Evolutionary conservation across 1,140 invertebrate genomes (phyloP).

Genomic region (Procambarus clarkii): DNA sequence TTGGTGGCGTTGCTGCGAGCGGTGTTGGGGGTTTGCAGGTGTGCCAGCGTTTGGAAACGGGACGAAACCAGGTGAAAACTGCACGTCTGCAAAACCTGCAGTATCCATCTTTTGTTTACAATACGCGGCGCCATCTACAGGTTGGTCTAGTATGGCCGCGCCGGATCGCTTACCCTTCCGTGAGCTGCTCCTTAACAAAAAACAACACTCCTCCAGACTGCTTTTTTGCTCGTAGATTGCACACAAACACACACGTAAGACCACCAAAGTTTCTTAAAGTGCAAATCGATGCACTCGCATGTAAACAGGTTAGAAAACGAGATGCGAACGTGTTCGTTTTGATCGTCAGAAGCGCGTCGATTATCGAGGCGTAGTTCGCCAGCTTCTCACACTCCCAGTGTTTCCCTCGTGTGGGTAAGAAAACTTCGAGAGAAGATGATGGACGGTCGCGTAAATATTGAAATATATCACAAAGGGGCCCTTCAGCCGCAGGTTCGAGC

Average conservation of each 20-base stretch:
- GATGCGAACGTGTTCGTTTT: too few species aligned
- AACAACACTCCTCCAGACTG: background rate
- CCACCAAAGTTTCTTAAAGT: too few species aligned
- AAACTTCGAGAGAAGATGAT: background rate
- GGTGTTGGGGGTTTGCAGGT: background rate
- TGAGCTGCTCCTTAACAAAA: background rate
- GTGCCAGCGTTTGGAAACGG: background rate
- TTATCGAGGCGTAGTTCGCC: background rate
- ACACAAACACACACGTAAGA: background rate
- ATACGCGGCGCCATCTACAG: slow-evolving; percentile 50
- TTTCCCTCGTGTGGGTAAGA: slow-evolving; percentile 15
- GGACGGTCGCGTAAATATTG: slow-evolving; percentile 43
- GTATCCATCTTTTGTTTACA: slow-evolving; percentile 47
- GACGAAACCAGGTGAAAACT: slow-evolving; percentile 30
- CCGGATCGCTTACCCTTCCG: background rate
- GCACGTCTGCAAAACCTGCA: slow-evolving; percentile 18
- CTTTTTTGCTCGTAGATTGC: background rate
- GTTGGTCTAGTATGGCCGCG: slow-evolving; percentile 13
- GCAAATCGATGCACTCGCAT: too few species aligned
- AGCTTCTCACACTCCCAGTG: background rate
- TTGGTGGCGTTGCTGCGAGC: background rate
- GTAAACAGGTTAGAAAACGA: too few species aligned
- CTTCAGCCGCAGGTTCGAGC: slow-evolving; percentile 2
- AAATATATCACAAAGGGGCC: slow-evolving; percentile 27
- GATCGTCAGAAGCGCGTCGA: too few species aligned